phyloP scores from a whole-genome alignment of 1,140 invertebrate genomes.

The Monochamus saltuarius region DNA sequence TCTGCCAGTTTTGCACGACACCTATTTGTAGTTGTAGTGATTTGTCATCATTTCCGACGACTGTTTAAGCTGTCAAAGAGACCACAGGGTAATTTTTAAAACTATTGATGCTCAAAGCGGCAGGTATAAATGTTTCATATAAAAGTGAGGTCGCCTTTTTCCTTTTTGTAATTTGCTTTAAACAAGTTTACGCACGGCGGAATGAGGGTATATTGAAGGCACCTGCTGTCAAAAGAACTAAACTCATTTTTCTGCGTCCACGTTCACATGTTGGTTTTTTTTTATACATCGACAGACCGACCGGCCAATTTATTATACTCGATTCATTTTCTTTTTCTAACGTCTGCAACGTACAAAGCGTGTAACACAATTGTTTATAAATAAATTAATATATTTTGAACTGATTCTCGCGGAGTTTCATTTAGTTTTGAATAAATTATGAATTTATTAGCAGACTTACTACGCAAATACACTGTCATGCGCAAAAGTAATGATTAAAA shows the following conservation, averaged over 20 bases:
- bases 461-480: conserved; percentile 33
- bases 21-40: conserved; percentile 33
- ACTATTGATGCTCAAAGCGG: background rate
- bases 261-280: conserved; percentile 31
- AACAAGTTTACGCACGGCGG: conserved; percentile 2
- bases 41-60: conserved; percentile 39
- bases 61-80: conserved; percentile 14
- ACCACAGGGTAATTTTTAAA: conserved; percentile 6
- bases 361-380: conserved; percentile 6
- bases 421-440: conserved; percentile 3
- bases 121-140: conserved; percentile 9
- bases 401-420: too few species aligned
- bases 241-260: conserved; percentile 40
- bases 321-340: conserved; percentile 13
- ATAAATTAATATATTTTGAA: too few species aligned
- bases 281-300: conserved; percentile 21
- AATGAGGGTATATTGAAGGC: conserved; percentile 19
- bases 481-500: conserved; percentile 45
- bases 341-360: background rate
- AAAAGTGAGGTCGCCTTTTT: background rate
- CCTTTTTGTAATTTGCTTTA: background rate
- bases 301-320: conserved; percentile 37
- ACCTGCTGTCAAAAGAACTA: conserved; percentile 34
- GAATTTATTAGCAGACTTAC: conserved; percentile 12
- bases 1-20: conserved; percentile 21